Percentiles rank a stretch among this genome's conserved stretches.
Evolutionary conservation across 2,113 vertebrate genomes (phyloP).

Genomic region (Caloenas nicobarica): DNA sequence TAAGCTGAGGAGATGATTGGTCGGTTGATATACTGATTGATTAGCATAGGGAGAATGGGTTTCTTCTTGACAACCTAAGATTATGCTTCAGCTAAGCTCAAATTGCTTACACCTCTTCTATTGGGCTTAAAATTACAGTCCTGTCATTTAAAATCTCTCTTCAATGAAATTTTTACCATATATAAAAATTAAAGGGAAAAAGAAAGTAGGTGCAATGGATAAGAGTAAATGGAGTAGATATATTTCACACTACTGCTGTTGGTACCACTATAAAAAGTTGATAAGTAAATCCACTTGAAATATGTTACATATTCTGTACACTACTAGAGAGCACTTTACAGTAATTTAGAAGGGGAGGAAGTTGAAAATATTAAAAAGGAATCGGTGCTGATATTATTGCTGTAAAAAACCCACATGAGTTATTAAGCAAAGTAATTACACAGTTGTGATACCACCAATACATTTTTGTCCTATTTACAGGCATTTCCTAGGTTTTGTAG

Average conservation of each 20-base stretch:
- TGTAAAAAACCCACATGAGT: not conserved
- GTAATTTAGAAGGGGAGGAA: not conserved
- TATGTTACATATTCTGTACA: conserved; percentile 62
- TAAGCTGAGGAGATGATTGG: conserved; percentile 94
- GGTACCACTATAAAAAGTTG: conserved; percentile 75
- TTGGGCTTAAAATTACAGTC: conserved; percentile 98
- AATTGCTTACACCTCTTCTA: conserved; percentile 95
- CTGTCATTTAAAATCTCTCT: conserved; percentile 96
- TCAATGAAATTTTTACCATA: conserved; percentile 98
- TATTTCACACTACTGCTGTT: conserved; percentile 75
- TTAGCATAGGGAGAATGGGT: conserved; percentile 97
- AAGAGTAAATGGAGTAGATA: conserved; percentile 82
- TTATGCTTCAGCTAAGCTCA: conserved; percentile 91
- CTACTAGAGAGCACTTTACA: conserved; percentile 52
- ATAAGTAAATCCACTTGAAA: conserved; percentile 78
- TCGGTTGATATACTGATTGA: conserved; percentile 93
- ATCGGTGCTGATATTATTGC: not conserved
- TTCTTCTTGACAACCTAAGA: conserved; percentile 98
- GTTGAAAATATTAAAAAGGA: conserved; percentile 49
- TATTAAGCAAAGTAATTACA: conserved; percentile 27
- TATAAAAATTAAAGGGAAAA: conserved; percentile 95
- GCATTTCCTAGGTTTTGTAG: not conserved
- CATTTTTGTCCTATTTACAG: not conserved
- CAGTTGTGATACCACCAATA: not conserved
- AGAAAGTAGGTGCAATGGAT: conserved; percentile 77